Conservation (phyloP, 2,113 vertebrate species). For the Pheucticus melanocephalus region DNA sequence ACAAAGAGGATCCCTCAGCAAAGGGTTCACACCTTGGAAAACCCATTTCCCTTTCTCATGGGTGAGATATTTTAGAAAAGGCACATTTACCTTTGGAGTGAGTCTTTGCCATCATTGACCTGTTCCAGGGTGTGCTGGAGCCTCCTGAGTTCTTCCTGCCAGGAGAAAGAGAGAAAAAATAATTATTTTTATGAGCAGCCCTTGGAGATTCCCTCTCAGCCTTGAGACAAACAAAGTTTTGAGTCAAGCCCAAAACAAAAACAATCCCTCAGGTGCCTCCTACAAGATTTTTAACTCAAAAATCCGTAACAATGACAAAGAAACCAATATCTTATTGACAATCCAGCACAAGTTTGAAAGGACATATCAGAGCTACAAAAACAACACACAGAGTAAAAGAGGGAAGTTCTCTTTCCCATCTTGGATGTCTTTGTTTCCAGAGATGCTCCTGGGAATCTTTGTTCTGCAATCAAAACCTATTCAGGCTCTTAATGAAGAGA, state of each 20-base stretch:
- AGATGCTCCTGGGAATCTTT: neutral
- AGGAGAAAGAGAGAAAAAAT: neutral
- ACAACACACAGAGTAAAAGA: neutral
- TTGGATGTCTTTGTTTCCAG: neutral
- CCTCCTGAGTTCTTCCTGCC: slow-evolving; percentile 86
- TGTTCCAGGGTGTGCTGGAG: slow-evolving; percentile 82
- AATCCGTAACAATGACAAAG: neutral
- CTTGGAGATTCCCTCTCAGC: neutral
- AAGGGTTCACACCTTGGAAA: neutral
- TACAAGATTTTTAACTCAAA: accelerated
- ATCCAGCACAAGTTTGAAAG: neutral
- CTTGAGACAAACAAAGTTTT: accelerated
- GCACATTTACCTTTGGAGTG: slow-evolving; percentile 82
- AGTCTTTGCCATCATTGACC: slow-evolving; percentile 78
- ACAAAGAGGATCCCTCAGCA: neutral
- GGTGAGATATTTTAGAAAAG: neutral
- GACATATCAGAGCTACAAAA: neutral
- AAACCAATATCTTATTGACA: neutral
- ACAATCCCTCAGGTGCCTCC: accelerated
- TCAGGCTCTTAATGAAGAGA: neutral
- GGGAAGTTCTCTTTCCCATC: neutral
- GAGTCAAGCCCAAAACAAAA: accelerated
- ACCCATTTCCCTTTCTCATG: accelerated
- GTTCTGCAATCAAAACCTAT: neutral
- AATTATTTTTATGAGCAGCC: neutral